Percentiles rank a stretch among this genome's conserved stretches.
Evolutionary conservation across 2,113 vertebrate species (phyloP).

Genomic region (Aptenodytes patagonicus): DNA sequence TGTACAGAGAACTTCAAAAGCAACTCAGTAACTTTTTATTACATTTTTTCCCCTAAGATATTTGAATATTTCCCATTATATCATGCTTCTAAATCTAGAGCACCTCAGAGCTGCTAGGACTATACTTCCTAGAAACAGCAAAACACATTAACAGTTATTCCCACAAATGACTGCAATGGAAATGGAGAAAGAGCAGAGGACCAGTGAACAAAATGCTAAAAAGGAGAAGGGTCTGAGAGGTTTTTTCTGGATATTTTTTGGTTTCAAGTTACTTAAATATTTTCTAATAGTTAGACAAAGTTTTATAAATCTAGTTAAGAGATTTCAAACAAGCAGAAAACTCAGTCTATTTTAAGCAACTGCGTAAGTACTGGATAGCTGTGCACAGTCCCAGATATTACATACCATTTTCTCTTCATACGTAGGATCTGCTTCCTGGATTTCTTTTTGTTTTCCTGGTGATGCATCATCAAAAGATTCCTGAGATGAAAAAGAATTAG

Average conservation of each 20-base stretch:
- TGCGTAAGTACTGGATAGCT: neutral
- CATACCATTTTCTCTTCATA: conserved; percentile 98
- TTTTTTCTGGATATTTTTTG: neutral
- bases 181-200: neutral
- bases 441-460: conserved; percentile 80
- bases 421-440: conserved; percentile 80
- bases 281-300: neutral
- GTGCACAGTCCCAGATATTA: neutral
- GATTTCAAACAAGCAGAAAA: neutral
- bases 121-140: neutral
- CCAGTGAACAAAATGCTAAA: neutral
- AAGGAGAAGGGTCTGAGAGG: neutral
- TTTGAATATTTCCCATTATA: neutral
- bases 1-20: neutral
- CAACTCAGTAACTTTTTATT: neutral
- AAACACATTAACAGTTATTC: neutral
- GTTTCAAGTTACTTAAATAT: neutral
- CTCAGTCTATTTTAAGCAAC: neutral
- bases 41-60: neutral
- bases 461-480: conserved; percentile 82
- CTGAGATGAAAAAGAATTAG: conserved; percentile 47
- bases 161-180: neutral
- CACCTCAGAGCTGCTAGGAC: neutral
- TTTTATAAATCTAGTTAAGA: neutral
- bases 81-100: neutral